phyloP scores from a whole-genome alignment of 2,113 vertebrate species.

The Prolemur simus region DNA sequence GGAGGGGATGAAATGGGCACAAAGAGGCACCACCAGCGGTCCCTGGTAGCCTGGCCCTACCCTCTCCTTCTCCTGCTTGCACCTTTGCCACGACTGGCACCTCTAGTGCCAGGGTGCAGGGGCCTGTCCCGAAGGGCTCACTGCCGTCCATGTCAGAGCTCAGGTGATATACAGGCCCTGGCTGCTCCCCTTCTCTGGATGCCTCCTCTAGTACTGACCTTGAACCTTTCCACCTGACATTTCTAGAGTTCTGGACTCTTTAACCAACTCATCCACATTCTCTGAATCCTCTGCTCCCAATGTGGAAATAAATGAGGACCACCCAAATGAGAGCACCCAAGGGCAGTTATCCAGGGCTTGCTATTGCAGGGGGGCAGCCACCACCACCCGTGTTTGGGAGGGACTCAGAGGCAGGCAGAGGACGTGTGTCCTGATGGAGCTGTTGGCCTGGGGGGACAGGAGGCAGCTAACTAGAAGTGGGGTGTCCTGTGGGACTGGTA shows the following conservation, averaged over 20 bases:
- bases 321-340: not conserved
- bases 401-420: not conserved
- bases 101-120: not conserved
- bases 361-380: not conserved
- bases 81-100: not conserved
- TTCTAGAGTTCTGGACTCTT: not conserved
- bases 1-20: not conserved
- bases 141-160: rapidly evolving
- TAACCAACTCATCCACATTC: not conserved
- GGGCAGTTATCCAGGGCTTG: too few species aligned
- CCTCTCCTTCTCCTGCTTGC: not conserved
- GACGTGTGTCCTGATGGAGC: rapidly evolving
- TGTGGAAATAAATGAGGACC: not conserved
- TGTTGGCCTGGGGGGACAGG: too few species aligned
- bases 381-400: rapidly evolving
- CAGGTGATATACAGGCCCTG: not conserved
- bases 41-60: not conserved
- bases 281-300: not conserved
- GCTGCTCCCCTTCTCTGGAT: too few species aligned
- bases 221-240: not conserved
- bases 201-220: not conserved
- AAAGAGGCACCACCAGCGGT: rapidly evolving
- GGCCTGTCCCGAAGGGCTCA: not conserved
- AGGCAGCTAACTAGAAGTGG: not conserved
- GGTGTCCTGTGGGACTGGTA: rapidly evolving